phyloP scores from a whole-genome alignment of 2,797 vertebrate genomes.

The Meda fulgida region DNA sequence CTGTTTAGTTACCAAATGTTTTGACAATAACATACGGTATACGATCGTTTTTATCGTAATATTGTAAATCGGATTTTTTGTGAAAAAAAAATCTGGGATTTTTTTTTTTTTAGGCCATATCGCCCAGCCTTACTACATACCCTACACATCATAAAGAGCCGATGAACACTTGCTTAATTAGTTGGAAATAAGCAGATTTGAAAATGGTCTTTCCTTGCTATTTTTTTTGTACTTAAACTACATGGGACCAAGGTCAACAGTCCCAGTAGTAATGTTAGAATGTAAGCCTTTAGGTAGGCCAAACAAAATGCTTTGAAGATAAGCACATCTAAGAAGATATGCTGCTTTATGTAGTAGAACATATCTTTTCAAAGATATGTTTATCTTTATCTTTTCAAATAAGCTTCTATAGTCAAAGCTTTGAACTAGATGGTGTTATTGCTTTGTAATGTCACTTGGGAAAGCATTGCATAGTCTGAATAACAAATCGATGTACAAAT shows the following conservation, averaged over 20 bases:
- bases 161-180: background rate
- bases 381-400: background rate
- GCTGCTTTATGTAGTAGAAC: background rate
- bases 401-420: background rate
- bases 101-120: too few relatives aligned
- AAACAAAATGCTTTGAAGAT: background rate
- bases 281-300: background rate
- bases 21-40: too few relatives aligned
- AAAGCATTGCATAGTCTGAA: slow-evolving; percentile 1
- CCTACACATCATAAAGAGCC: slow-evolving; percentile 2
- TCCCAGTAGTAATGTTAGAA: background rate
- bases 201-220: background rate
- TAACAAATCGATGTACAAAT: background rate
- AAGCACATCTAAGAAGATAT: too few relatives aligned
- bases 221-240: background rate
- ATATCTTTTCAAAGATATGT: too few relatives aligned
- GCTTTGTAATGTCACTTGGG: background rate
- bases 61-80: too few relatives aligned
- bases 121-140: too few relatives aligned
- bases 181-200: background rate
- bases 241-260: background rate
- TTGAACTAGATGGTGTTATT: background rate
- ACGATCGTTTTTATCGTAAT: too few relatives aligned
- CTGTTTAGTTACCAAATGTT: too few relatives aligned
- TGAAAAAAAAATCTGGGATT: too few relatives aligned